Base-by-base conservation (phyloP, 2,888 invertebrate species). In the Mayetiola destructor region DNA sequence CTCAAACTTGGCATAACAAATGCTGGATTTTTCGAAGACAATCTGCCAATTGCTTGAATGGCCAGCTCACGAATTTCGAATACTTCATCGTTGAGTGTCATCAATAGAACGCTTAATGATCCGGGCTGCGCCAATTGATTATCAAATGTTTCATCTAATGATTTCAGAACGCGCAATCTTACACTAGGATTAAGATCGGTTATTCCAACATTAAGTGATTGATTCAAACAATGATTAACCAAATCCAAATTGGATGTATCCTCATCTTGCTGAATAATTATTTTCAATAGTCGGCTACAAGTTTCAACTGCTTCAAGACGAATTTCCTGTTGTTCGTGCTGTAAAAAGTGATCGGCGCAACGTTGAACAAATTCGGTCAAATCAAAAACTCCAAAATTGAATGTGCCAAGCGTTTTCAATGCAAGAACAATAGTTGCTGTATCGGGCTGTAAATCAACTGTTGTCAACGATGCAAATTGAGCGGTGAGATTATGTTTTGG, bases 1-100 rank as follows among this genome's bases (percentile, higher is more conserved):
- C 99, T 76, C 2, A 99, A 77, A 12, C 92, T 90, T 0, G 99
- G 99, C 88, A 97, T 92, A 1, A 99, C 92, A 70, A 96, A 96
- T 0, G 97, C 96, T 0, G 99, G 99, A 75, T 99, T 99, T 68
- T 95, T 86, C 23, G 83, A 81, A 65, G 94, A 93, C 59, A 99
- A 73, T 58, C 95, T 76, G 0, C 96, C 97, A 57, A 97, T 87
- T 1, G 91, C 93, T 62, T 92, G 89, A 61, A 97, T 85, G 0
- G 95, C 91, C 53, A 93, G 74, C 71, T 97, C 96, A 30, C 97
- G 78, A 61, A 97, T 95, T 73, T 94, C 93, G 68, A 95, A 89
- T 62, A 91, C 85, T 72, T 99, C 97, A 70, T 99, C 99, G 72
- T 97, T 93, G 72, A 99, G 80, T 0, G 94, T 92, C 59, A 96